Evolutionary conservation across 2,888 invertebrate genomes (phyloP).

Genomic region (Papilio gigon): DNA sequence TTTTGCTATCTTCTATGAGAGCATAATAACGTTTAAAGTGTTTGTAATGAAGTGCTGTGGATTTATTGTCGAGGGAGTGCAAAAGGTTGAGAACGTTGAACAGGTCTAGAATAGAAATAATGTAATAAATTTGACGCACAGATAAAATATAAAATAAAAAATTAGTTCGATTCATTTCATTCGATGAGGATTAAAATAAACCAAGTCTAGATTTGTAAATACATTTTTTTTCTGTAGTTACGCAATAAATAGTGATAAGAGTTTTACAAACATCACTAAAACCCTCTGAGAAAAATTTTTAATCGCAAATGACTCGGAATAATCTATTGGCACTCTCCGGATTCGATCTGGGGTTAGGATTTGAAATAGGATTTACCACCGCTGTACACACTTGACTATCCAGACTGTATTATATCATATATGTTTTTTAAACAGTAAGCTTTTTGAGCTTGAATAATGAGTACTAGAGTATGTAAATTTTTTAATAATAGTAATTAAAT

Average conservation of each 20-base stretch:
- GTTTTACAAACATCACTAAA: not conserved
- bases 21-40: constrained; percentile 7
- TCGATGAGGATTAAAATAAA: not conserved
- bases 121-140: not conserved
- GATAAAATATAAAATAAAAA: not conserved
- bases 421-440: no score
- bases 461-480: no score
- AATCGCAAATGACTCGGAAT: not conserved
- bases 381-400: not conserved
- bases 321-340: not conserved
- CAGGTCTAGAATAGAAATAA: not conserved
- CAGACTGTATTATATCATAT: no score
- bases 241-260: no score
- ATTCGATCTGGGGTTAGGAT: not conserved
- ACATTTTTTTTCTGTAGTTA: not conserved
- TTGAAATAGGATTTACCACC: not conserved
- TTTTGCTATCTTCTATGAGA: not conserved
- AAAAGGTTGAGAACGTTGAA: not conserved
- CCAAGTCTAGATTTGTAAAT: not conserved
- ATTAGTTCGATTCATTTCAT: not conserved
- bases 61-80: not conserved
- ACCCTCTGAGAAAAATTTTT: not conserved
- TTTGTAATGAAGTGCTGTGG: not conserved
- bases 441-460: no score
- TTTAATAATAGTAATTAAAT: no score